A percentile compares a stretch with the other conserved stretches of the same genome.
Evolutionary conservation across 2,113 vertebrate species (phyloP).

Genomic region (Oreochromis aureus): DNA sequence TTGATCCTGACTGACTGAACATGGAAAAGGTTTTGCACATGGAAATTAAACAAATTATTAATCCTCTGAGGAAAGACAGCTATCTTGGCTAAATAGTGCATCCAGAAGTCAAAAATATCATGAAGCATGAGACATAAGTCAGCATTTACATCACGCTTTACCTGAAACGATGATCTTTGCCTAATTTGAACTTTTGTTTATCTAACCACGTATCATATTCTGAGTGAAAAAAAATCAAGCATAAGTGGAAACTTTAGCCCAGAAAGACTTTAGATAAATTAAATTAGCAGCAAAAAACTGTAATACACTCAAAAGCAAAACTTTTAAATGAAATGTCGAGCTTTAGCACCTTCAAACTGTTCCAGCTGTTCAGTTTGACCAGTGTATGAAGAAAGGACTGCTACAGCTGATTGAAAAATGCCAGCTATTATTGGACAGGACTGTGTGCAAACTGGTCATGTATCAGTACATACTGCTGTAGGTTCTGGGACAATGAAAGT

Average conservation of each 20-base stretch:
- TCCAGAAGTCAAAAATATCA: neutral
- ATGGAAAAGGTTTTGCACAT: neutral
- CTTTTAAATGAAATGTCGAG: neutral
- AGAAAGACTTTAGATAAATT: neutral
- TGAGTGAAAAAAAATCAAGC: neutral
- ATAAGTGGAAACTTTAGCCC: neutral
- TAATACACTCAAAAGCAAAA: neutral
- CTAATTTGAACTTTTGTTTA: neutral
- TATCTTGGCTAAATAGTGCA: neutral
- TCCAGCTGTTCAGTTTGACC: neutral
- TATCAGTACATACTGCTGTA: neutral
- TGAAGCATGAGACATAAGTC: accelerated
- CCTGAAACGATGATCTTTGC: neutral
- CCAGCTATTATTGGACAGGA: neutral
- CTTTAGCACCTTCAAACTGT: neutral
- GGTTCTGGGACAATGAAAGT: slow-evolving; percentile 70
- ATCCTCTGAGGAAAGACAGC: neutral
- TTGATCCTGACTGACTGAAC: neutral
- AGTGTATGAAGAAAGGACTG: neutral
- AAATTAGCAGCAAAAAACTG: neutral
- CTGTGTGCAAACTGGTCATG: neutral
- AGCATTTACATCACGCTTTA: neutral
- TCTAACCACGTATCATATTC: accelerated
- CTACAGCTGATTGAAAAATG: neutral
- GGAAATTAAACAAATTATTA: neutral